These are phyloP conservation scores for Triplophysa dalaica DNA, from an alignment of 2,113 vertebrate species.

Conservation along the genomic window DNA sequence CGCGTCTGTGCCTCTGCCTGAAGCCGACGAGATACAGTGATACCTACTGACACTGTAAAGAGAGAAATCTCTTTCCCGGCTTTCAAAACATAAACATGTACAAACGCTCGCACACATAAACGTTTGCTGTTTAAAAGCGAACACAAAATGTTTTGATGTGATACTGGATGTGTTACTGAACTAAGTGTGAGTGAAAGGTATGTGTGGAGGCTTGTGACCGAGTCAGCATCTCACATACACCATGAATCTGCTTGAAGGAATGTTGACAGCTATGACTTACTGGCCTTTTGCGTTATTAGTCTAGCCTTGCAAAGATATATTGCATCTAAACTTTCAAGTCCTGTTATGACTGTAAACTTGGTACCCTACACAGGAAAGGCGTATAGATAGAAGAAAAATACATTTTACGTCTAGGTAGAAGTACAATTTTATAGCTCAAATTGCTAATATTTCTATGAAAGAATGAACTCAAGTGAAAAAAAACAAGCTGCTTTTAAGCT, in stretches of 20 bases:
- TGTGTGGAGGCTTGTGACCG: conserved; percentile 5
- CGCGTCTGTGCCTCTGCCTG: conserved; percentile 8
- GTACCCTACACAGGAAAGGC: no score
- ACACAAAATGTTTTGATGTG: conserved; percentile 11
- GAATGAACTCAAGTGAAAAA: background rate
- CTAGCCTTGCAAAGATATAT: no score
- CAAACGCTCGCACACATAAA: conserved; percentile 7
- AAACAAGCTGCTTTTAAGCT: background rate
- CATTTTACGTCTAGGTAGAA: no score
- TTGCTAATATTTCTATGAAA: no score
- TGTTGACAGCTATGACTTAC: background rate
- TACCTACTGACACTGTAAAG: conserved; percentile 26
- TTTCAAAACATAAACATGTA: conserved; percentile 31
- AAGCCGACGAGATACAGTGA: conserved; percentile 16
- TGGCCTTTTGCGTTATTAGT: no score
- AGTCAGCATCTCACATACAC: background rate
- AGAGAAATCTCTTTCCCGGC: conserved; percentile 1
- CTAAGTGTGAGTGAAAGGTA: conserved; percentile 10
- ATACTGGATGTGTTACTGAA: conserved; percentile 13
- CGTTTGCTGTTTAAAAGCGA: background rate
- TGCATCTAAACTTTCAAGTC: no score
- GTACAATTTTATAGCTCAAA: no score
- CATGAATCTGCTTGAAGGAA: background rate
- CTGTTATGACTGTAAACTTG: no score
- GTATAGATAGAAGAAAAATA: no score